phyloP scores from a whole-genome alignment of 1,140 invertebrate species.

The Drosophila navojoa region DNA sequence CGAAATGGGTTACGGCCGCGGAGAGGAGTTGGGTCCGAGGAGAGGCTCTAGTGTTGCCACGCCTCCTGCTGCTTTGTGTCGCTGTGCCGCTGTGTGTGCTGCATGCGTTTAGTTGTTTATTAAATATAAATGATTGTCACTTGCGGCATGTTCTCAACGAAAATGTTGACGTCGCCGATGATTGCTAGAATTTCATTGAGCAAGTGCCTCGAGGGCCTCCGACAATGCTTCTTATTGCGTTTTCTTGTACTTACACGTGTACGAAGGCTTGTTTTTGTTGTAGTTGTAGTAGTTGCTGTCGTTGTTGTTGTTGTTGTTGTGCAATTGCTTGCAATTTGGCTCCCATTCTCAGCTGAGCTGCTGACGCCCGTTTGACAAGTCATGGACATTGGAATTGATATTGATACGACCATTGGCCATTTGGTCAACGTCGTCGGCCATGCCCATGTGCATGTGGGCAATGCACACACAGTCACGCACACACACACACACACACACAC shows the following conservation, averaged over 20 bases:
- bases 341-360: conserved; percentile 17
- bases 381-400: conserved; percentile 61
- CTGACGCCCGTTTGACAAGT: conserved; percentile 63
- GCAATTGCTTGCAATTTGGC: conserved; percentile 77
- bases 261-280: not conserved
- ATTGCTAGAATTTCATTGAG: conserved; percentile 72
- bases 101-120: conserved; percentile 79
- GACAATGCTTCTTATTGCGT: conserved; percentile 43
- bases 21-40: not conserved
- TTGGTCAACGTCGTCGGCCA: conserved; percentile 35
- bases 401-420: conserved; percentile 48
- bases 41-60: not conserved
- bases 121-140: conserved; percentile 82
- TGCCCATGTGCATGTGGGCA: conserved; percentile 1
- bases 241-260: conserved; percentile 47
- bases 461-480: not conserved
- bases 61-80: not conserved
- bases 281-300: not conserved
- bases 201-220: conserved; percentile 27
- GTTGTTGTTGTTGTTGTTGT: conserved; percentile 26
- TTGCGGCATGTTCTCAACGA: conserved; percentile 67
- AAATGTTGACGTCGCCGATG: conserved; percentile 68
- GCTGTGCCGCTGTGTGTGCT: conserved; percentile 16
- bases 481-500: not conserved
- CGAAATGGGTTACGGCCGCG: conserved; percentile 1